A percentile compares a stretch with the other conserved stretches of the same genome.
These are phyloP conservation scores for Brachypteracias leptosomus DNA, from an alignment of 2,113 vertebrate genomes.

Conservation along the genomic window DNA sequence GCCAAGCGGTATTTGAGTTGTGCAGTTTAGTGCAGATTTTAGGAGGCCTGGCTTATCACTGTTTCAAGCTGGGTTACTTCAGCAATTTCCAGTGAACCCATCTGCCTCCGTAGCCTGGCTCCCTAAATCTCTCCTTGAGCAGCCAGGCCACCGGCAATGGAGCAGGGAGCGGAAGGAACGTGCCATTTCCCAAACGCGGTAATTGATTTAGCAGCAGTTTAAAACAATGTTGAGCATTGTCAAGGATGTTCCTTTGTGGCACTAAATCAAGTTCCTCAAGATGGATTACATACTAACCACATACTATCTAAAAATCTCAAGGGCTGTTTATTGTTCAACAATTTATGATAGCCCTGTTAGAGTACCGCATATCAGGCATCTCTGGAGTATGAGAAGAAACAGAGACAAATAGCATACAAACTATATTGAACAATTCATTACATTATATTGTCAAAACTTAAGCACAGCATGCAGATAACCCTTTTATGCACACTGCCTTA, in stretches of 20 bases:
- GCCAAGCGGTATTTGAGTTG: neutral
- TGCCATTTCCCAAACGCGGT: constrained; percentile 41
- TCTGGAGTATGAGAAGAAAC: constrained; percentile 68
- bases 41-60: neutral
- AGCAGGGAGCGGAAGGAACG: neutral
- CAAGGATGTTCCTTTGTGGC: constrained; percentile 63
- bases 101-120: neutral
- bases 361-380: constrained; percentile 67
- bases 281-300: constrained; percentile 73
- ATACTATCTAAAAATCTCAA: constrained; percentile 74
- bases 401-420: constrained; percentile 74
- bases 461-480: constrained; percentile 71
- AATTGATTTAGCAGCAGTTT: constrained; percentile 82
- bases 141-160: neutral
- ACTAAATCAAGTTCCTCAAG: constrained; percentile 75
- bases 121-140: constrained; percentile 25
- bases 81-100: constrained; percentile 8
- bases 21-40: neutral
- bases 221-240: constrained; percentile 74
- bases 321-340: constrained; percentile 74
- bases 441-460: constrained; percentile 66
- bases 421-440: constrained; percentile 77
- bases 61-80: constrained; percentile 18
- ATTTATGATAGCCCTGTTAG: constrained; percentile 78
- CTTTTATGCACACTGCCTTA: constrained; percentile 74